Conservation (phyloP, 2,797 vertebrate species). For the Cottoperca gobio region DNA sequence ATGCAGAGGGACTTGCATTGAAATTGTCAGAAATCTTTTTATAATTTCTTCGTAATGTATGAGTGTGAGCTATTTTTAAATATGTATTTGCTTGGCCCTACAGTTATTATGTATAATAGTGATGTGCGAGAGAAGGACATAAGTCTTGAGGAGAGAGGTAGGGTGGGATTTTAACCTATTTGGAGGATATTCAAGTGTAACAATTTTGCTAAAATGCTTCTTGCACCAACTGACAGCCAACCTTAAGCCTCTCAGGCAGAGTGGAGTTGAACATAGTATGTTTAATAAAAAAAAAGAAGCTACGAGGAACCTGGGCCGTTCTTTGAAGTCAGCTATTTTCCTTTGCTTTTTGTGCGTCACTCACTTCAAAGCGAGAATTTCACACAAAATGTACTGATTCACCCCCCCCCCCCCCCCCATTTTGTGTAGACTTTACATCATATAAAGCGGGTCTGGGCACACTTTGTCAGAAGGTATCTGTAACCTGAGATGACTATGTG, state of each 20-base stretch:
- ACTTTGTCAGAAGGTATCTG: conserved; percentile 50
- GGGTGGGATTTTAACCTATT: conserved; percentile 15
- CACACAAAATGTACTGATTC: conserved; percentile 65
- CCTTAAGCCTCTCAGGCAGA: conserved; percentile 53
- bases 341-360: conserved; percentile 55
- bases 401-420: conserved; percentile 2
- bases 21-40: not conserved
- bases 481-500: conserved; percentile 64
- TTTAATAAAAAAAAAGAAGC: conserved; percentile 62
- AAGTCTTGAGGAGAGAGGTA: not conserved
- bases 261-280: conserved; percentile 58
- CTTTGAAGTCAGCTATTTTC: conserved; percentile 74
- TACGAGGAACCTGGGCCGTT: conserved; percentile 62
- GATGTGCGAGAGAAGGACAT: not conserved
- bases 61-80: not conserved
- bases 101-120: not conserved
- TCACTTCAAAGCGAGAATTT: conserved; percentile 73
- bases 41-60: too few species aligned
- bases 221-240: conserved; percentile 52
- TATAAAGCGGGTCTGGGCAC: conserved; percentile 48
- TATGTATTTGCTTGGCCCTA: not conserved
- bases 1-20: not conserved
- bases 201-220: conserved; percentile 49
- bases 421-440: conserved; percentile 63
- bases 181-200: conserved; percentile 48